A percentile compares a stretch with the other conserved stretches of the same genome.
Evolutionary conservation across 2,888 invertebrate genomes (phyloP).

Genomic region (Drosophila aldrichi): DNA sequence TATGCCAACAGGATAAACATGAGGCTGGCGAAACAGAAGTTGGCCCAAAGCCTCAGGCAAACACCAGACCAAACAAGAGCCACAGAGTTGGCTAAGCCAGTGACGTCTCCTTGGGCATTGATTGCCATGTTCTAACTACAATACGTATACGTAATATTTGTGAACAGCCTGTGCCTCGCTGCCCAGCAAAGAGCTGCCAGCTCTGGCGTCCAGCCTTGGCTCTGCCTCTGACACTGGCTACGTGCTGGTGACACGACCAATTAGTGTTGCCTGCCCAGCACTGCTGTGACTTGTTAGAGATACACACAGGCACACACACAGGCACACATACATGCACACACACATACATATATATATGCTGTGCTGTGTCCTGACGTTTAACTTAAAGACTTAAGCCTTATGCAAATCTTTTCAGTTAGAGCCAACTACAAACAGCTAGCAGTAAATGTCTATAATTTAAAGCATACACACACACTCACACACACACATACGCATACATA

Average conservation of each 20-base stretch:
- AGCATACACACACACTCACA: constrained; percentile 13
- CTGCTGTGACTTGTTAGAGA: constrained; percentile 27
- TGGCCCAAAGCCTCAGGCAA: constrained; percentile 52
- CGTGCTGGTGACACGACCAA: constrained; percentile 79
- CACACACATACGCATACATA: background rate
- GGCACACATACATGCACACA: constrained; percentile 4
- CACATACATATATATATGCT: background rate
- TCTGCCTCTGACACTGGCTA: constrained; percentile 31
- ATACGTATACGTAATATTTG: constrained; percentile 53
- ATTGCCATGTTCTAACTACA: constrained; percentile 56
- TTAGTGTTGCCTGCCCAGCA: constrained; percentile 59
- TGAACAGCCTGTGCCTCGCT: background rate
- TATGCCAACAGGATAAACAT: constrained; percentile 61
- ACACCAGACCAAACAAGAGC: constrained; percentile 34
- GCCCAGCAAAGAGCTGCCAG: constrained; percentile 11
- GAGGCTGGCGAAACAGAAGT: constrained; percentile 13
- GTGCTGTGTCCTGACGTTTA: constrained; percentile 23
- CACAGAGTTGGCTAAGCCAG: constrained; percentile 19
- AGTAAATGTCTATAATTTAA: constrained; percentile 55
- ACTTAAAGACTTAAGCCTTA: constrained; percentile 72
- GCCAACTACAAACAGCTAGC: constrained; percentile 25
- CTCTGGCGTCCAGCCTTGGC: background rate
- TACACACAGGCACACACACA: constrained; percentile 7
- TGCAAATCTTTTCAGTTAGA: constrained; percentile 52
- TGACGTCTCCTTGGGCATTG: constrained; percentile 53